These are phyloP conservation scores for Aphelocoma coerulescens DNA, from an alignment of 2,113 vertebrate genomes.

Conservation along the genomic window DNA sequence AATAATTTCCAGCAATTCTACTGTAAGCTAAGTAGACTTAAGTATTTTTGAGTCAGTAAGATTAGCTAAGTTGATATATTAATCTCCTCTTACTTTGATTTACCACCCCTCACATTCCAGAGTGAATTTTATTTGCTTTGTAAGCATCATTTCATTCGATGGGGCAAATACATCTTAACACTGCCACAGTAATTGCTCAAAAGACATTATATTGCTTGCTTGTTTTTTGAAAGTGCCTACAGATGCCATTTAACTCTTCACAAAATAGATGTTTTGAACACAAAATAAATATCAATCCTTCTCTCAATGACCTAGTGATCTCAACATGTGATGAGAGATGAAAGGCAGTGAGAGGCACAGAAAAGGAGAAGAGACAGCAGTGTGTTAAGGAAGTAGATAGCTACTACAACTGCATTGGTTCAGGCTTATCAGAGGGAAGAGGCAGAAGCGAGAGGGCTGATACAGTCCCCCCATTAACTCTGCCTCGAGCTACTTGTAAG, in stretches of 20 bases:
- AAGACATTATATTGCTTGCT: neutral
- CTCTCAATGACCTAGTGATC: neutral
- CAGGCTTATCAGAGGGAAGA: neutral
- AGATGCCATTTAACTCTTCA: neutral
- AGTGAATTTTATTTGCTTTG: neutral
- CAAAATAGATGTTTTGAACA: neutral
- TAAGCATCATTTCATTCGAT: neutral
- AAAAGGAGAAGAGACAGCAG: neutral
- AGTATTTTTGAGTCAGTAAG: neutral
- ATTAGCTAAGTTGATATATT: neutral
- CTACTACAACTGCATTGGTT: neutral
- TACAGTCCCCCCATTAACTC: neutral
- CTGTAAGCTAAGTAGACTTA: neutral
- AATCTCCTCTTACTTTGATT: neutral
- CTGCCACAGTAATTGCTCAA: neutral
- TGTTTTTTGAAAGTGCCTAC: neutral
- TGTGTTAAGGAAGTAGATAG: neutral
- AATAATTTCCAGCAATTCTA: constrained; percentile 39
- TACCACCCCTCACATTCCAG: neutral
- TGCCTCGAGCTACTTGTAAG: neutral
- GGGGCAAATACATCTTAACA: neutral
- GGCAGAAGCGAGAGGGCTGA: neutral
- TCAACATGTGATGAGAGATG: neutral
- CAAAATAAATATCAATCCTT: neutral
- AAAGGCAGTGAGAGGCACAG: neutral